These are phyloP conservation scores for Linepithema humile DNA, from an alignment of 1,140 invertebrate species.

Conservation along the genomic window DNA sequence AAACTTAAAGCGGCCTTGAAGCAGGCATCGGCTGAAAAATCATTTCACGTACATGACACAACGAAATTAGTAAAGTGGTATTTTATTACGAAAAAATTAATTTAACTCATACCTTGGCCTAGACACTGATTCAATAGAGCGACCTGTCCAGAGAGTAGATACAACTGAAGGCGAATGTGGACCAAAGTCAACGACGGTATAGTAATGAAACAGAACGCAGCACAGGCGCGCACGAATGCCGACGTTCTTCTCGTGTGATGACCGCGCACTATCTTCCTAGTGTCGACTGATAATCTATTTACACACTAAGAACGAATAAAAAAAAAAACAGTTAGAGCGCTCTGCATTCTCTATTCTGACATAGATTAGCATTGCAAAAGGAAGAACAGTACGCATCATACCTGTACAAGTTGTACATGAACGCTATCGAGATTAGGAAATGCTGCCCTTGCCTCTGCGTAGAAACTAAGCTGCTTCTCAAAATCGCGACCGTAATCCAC, in stretches of 20 bases:
- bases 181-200: constrained; percentile 95
- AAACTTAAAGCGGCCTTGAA: constrained; percentile 94
- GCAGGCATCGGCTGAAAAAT: constrained; percentile 93
- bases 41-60: constrained; percentile 10
- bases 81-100: background rate
- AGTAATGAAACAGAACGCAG: constrained; percentile 97
- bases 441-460: constrained; percentile 94
- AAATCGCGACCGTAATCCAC: constrained; percentile 94
- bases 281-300: constrained; percentile 91
- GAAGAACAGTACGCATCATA: background rate
- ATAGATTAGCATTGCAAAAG: background rate
- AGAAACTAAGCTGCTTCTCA: constrained; percentile 96
- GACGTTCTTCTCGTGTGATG: constrained; percentile 92
- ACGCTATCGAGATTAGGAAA: constrained; percentile 96
- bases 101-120: constrained; percentile 90
- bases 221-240: constrained; percentile 96
- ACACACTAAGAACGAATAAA: constrained; percentile 88
- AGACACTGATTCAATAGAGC: constrained; percentile 95
- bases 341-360: background rate
- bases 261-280: constrained; percentile 89
- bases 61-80: constrained; percentile 13
- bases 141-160: constrained; percentile 94
- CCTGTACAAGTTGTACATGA: constrained; percentile 93
- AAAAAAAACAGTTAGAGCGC: background rate
- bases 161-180: constrained; percentile 91